A percentile compares a stretch with the other conserved stretches of the same genome.
Conservation (phyloP, 2,888 invertebrate species). For the Smittia aterrima region DNA sequence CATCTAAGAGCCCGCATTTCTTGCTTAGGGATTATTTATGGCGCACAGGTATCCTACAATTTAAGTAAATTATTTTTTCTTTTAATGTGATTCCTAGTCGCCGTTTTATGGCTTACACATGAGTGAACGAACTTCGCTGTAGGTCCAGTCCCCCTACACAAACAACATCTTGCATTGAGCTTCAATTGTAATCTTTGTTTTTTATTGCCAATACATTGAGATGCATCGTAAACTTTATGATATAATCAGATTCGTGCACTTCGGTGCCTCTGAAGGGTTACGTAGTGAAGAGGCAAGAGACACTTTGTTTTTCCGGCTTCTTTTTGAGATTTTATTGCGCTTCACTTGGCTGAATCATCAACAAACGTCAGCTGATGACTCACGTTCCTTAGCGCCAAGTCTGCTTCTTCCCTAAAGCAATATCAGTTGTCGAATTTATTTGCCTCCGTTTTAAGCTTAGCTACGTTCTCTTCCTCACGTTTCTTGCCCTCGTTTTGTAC, state of each 20-base stretch:
- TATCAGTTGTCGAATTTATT: not conserved
- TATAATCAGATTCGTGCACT: constrained; percentile 26
- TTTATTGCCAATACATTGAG: not conserved
- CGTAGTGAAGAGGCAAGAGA: not conserved
- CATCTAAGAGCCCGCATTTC: constrained; percentile 5
- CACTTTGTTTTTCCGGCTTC: not conserved
- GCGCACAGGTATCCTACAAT: constrained; percentile 27
- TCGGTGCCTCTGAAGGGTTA: not conserved
- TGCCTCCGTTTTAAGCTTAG: not conserved
- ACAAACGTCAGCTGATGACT: constrained; percentile 20
- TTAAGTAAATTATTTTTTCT: constrained; percentile 29
- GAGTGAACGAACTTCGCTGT: constrained; percentile 12
- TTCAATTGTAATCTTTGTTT: constrained; percentile 18
- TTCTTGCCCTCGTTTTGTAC: not conserved
- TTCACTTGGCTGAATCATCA: not conserved
- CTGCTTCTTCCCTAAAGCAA: not conserved
- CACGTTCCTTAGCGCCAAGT: too few species aligned
- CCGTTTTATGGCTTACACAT: constrained; percentile 26
- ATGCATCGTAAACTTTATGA: constrained; percentile 27
- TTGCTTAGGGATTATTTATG: not conserved
- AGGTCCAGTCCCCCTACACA: not conserved
- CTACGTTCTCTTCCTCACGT: constrained; percentile 26
- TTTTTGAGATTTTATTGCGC: not conserved
- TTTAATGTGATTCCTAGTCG: constrained; percentile 3
- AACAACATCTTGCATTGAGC: not conserved